phyloP scores from a whole-genome alignment of 53 echinoderm and acorn worm genomes.

The Antedon mediterranea region DNA sequence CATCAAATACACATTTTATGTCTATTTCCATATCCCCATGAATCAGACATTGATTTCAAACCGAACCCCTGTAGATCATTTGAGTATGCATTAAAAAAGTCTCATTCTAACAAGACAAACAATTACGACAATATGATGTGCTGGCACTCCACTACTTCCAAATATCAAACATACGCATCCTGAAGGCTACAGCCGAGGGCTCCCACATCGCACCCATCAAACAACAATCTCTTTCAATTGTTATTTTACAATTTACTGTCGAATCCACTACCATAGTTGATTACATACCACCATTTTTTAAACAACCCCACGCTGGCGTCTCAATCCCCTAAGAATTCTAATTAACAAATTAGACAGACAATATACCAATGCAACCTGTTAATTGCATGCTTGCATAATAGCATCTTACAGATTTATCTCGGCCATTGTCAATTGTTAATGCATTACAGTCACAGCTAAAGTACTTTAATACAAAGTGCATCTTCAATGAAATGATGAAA shows the following conservation, averaged over 20 bases:
- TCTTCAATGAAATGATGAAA: background rate
- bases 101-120: background rate
- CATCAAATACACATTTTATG: too few species aligned
- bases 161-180: background rate
- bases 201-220: background rate
- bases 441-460: background rate
- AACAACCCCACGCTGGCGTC: background rate
- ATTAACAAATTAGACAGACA: background rate
- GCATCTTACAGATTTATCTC: background rate
- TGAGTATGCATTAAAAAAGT: background rate
- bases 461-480: background rate
- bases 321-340: background rate
- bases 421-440: background rate
- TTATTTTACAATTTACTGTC: background rate
- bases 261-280: background rate
- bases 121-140: background rate
- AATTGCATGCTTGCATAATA: background rate
- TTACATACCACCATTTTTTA: background rate
- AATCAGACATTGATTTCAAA: background rate
- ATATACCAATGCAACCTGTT: background rate
- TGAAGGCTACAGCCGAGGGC: background rate
- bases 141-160: background rate
- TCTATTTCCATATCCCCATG: too few species aligned
- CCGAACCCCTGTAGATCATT: background rate
- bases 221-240: background rate